A percentile compares a stretch with the other conserved stretches of the same genome.
Conservation (phyloP, 2,888 invertebrate species). For the Thymelicus lineola region DNA sequence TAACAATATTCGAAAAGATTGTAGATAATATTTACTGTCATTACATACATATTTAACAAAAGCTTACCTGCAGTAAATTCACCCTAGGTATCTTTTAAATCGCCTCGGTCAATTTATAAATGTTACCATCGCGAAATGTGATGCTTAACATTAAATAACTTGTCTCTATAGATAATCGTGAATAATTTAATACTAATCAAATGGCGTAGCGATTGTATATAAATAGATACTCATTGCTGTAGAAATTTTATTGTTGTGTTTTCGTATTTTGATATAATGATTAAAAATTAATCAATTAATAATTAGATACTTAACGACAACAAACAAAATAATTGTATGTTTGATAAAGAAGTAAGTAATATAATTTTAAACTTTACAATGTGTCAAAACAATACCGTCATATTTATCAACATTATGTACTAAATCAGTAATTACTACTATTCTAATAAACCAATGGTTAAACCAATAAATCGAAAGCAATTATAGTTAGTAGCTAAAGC, state of each 20-base stretch:
- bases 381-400: too few species aligned
- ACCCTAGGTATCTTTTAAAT: constrained; percentile 32
- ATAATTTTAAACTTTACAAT: too few species aligned
- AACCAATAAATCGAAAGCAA: too few species aligned
- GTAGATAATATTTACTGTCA: constrained; percentile 31
- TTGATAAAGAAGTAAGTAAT: too few species aligned
- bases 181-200: constrained; percentile 38
- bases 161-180: constrained; percentile 38
- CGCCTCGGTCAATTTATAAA: constrained; percentile 36
- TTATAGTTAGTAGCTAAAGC: background rate
- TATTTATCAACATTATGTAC: too few species aligned
- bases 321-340: too few species aligned
- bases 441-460: too few species aligned
- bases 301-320: too few species aligned
- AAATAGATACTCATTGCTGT: constrained; percentile 4
- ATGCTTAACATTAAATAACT: constrained; percentile 39
- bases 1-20: constrained; percentile 22
- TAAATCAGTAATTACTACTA: too few species aligned
- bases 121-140: constrained; percentile 38
- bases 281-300: too few species aligned
- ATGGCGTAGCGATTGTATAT: constrained; percentile 25
- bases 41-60: constrained; percentile 31
- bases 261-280: background rate
- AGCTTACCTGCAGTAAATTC: constrained; percentile 28
- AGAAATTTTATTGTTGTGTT: constrained; percentile 11